These are phyloP conservation scores for Asobara japonica DNA, from an alignment of 1,140 invertebrate species.

Conservation along the genomic window DNA sequence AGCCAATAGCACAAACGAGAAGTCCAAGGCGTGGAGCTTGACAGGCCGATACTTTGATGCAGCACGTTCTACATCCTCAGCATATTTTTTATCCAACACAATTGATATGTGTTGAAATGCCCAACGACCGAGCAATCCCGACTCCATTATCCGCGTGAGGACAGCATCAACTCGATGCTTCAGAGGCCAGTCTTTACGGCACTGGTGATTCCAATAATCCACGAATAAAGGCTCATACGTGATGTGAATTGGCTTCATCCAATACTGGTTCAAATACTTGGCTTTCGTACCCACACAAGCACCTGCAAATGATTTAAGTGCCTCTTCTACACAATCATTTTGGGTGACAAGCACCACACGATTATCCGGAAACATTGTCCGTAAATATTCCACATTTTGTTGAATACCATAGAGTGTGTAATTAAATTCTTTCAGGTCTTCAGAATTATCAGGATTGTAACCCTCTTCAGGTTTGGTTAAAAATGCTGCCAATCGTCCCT, in stretches of 20 bases:
- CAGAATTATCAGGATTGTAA: background rate
- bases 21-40: background rate
- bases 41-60: background rate
- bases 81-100: background rate
- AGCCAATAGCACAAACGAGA: background rate
- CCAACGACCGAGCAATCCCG: background rate
- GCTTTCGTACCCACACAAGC: background rate
- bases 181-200: background rate
- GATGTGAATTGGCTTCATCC: background rate
- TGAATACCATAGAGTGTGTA: background rate
- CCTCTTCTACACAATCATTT: background rate
- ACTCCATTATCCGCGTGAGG: background rate
- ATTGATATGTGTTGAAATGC: background rate
- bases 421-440: background rate
- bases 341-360: background rate
- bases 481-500: background rate
- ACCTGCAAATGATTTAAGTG: background rate
- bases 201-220: background rate
- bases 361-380: background rate
- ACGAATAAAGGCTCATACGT: background rate
- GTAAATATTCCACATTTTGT: background rate
- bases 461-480: background rate
- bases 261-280: conserved; percentile 2
- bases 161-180: background rate
- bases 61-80: background rate